Percentiles rank a stretch among this genome's conserved stretches.
Conservation (phyloP, 2,113 vertebrate genomes). For the Cololabis saira region DNA sequence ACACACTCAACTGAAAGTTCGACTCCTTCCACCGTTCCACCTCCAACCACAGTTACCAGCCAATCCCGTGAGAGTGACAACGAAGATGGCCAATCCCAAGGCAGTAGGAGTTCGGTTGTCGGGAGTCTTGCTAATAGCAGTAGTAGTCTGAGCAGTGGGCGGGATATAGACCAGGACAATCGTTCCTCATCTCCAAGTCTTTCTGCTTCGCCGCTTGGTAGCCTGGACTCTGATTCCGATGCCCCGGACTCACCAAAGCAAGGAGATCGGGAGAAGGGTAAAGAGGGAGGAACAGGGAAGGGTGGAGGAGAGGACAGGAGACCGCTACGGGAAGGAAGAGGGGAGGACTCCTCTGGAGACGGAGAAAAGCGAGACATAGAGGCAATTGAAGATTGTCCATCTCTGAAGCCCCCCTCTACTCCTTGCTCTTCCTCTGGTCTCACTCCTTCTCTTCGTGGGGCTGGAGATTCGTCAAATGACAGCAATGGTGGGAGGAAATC, state of each 20-base stretch:
- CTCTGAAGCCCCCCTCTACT: slow-evolving; percentile 82
- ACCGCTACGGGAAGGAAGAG: slow-evolving; percentile 64
- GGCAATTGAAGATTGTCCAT: slow-evolving; percentile 77
- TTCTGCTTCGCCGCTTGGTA: slow-evolving; percentile 92
- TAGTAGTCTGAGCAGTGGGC: slow-evolving; percentile 93
- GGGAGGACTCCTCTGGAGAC: slow-evolving; percentile 70
- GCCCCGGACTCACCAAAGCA: slow-evolving; percentile 85
- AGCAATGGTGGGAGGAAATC: slow-evolving; percentile 78
- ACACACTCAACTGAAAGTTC: slow-evolving; percentile 80
- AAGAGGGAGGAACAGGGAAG: slow-evolving; percentile 72
- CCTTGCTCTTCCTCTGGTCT: slow-evolving; percentile 74
- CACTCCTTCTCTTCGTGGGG: slow-evolving; percentile 71
- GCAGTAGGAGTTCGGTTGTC: slow-evolving; percentile 89
- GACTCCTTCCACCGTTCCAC: slow-evolving; percentile 73
- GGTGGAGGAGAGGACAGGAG: slow-evolving; percentile 74
- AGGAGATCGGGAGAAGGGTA: slow-evolving; percentile 75
- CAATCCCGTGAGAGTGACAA: slow-evolving; percentile 85
- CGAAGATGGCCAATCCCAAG: slow-evolving; percentile 85
- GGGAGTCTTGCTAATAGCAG: slow-evolving; percentile 95
- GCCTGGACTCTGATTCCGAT: slow-evolving; percentile 95
- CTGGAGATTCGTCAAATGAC: slow-evolving; percentile 73
- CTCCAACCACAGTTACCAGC: slow-evolving; percentile 77
- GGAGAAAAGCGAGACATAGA: slow-evolving; percentile 78
- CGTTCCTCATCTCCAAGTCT: slow-evolving; percentile 96
- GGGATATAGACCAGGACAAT: slow-evolving; percentile 99